Conservation (phyloP, 37 sponge, comb jelly and placozoan species). For the Geodia barretti region DNA sequence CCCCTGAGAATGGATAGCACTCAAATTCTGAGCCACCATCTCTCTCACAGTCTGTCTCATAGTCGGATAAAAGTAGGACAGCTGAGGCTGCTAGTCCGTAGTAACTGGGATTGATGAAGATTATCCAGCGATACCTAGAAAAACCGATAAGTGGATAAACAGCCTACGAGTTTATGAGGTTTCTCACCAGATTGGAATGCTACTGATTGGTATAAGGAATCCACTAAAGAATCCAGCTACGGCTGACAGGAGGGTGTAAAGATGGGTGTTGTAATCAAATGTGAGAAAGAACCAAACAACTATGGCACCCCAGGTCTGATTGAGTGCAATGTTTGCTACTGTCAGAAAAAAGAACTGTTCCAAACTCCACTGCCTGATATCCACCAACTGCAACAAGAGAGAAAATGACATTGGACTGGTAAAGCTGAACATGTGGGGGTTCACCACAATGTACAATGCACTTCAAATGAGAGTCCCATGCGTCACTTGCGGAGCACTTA, state of each 20-base stretch:
- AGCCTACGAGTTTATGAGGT: not conserved
- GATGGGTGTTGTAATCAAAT: not conserved
- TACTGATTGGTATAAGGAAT: slow-evolving; percentile 72
- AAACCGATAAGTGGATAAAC: not conserved
- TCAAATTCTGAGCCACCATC: slow-evolving; percentile 21
- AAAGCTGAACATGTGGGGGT: no score
- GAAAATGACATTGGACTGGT: no score
- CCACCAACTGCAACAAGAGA: no score
- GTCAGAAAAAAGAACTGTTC: slow-evolving; percentile 40
- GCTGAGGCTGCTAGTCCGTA: slow-evolving; percentile 80
- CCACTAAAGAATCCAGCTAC: slow-evolving; percentile 84
- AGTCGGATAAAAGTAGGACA: slow-evolving; percentile 25
- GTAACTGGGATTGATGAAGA: slow-evolving; percentile 90
- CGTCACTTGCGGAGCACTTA: no score
- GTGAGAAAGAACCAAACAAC: slow-evolving; percentile 65
- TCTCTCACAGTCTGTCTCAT: not conserved
- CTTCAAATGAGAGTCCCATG: no score
- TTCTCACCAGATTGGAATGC: slow-evolving; percentile 71
- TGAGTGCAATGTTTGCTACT: slow-evolving; percentile 61
- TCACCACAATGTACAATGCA: no score
- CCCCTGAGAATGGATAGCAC: not conserved
- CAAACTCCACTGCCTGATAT: no score
- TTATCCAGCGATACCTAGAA: slow-evolving; percentile 69
- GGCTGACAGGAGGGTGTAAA: slow-evolving; percentile 76
- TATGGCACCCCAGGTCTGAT: slow-evolving; percentile 83